phyloP scores from a whole-genome alignment of 2,888 invertebrate genomes.

The Watsonalla cultraria region DNA sequence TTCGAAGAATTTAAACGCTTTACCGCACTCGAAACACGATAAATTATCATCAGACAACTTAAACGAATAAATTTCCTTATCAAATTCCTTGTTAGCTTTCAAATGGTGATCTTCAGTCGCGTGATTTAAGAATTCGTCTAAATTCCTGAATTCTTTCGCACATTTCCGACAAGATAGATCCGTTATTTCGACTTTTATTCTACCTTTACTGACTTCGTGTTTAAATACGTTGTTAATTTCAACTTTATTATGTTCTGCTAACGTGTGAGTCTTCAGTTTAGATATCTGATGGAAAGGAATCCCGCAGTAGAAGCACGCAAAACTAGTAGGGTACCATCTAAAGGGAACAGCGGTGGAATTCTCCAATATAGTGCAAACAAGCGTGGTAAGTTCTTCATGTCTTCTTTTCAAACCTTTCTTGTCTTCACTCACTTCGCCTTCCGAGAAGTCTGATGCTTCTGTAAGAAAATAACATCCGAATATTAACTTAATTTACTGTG shows the following conservation, averaged over 20 bases:
- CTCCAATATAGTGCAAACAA: constrained; percentile 18
- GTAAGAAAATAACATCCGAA: neutral
- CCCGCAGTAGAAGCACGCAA: constrained; percentile 35
- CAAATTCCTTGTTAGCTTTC: constrained; percentile 26
- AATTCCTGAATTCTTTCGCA: constrained; percentile 13
- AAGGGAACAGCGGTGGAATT: constrained; percentile 35
- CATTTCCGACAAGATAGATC: constrained; percentile 40
- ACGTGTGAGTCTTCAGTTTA: constrained; percentile 23
- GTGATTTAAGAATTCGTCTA: constrained; percentile 37
- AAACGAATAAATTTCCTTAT: constrained; percentile 31
- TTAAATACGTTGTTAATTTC: constrained; percentile 26
- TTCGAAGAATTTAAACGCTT: constrained; percentile 44
- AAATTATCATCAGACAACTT: constrained; percentile 40
- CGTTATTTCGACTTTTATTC: constrained; percentile 39
- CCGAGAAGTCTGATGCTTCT: neutral
- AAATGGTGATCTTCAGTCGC: constrained; percentile 24
- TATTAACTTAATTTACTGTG: too few relatives aligned
- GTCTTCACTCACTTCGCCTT: neutral
- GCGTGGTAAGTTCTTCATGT: constrained; percentile 6
- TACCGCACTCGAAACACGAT: constrained; percentile 41
- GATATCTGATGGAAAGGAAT: constrained; percentile 16
- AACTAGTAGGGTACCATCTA: constrained; percentile 29
- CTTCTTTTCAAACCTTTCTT: neutral
- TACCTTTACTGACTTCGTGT: constrained; percentile 25
- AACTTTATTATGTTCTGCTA: constrained; percentile 32